Conservation (phyloP, 2,113 vertebrate genomes). For the Meriones unguiculatus region DNA sequence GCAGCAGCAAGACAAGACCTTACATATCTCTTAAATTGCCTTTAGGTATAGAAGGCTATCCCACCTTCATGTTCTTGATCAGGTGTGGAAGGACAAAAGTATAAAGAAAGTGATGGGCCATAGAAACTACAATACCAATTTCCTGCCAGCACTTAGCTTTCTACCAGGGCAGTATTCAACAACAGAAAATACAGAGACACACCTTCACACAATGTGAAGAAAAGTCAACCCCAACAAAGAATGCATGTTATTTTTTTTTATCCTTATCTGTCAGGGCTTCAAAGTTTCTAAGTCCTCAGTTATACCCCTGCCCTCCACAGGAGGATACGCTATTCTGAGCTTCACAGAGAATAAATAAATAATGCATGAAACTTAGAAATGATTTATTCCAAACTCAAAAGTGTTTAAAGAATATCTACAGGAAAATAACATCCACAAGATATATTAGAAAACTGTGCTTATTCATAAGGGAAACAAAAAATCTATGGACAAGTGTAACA, state of each 20-base stretch:
- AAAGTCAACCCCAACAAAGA: not conserved
- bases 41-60: no score
- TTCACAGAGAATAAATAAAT: not conserved
- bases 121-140: no score
- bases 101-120: no score
- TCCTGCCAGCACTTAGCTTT: no score
- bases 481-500: not conserved
- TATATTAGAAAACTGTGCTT: not conserved
- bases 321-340: not conserved
- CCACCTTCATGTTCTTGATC: no score
- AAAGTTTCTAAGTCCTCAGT: not conserved
- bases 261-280: not conserved
- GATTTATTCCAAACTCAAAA: not conserved
- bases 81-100: no score
- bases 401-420: not conserved
- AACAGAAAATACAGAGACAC: no score
- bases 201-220: no score
- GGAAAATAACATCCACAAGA: not conserved
- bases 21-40: no score
- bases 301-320: not conserved
- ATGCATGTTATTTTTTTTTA: not conserved
- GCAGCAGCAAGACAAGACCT: no score
- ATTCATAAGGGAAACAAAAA: constrained; percentile 43
- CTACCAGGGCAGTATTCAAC: no score
- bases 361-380: constrained; percentile 24